Conservation (phyloP, 2,113 vertebrate species). For the Ursus arctos region DNA sequence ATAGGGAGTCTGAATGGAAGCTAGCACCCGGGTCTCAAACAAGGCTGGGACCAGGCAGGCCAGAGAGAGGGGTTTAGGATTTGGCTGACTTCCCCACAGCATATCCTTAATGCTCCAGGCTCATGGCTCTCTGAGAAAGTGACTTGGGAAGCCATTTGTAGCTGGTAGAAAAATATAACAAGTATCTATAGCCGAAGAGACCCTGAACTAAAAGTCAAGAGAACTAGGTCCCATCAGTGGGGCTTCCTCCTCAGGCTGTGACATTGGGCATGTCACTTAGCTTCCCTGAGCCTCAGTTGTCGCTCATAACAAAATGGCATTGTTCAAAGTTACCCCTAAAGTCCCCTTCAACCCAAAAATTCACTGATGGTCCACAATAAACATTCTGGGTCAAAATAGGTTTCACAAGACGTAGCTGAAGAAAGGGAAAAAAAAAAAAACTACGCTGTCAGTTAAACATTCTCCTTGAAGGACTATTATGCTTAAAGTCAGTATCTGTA, state of each 20-base stretch:
- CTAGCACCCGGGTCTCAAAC: background rate
- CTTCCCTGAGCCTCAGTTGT: background rate
- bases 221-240: background rate
- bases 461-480: background rate
- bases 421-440: background rate
- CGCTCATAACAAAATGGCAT: background rate
- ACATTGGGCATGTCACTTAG: background rate
- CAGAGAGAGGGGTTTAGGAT: background rate
- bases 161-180: background rate
- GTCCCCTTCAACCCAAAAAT: background rate
- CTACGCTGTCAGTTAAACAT: background rate
- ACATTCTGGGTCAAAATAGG: background rate
- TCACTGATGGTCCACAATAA: background rate
- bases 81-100: rapidly evolving
- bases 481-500: background rate
- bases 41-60: background rate
- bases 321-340: background rate
- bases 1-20: background rate
- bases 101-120: background rate
- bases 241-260: background rate
- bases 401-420: background rate
- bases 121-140: background rate
- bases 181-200: background rate
- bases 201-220: background rate
- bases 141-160: background rate